These are phyloP conservation scores for Schizopygopsis pylzovi DNA, from an alignment of 2,797 vertebrate genomes.

Conservation along the genomic window DNA sequence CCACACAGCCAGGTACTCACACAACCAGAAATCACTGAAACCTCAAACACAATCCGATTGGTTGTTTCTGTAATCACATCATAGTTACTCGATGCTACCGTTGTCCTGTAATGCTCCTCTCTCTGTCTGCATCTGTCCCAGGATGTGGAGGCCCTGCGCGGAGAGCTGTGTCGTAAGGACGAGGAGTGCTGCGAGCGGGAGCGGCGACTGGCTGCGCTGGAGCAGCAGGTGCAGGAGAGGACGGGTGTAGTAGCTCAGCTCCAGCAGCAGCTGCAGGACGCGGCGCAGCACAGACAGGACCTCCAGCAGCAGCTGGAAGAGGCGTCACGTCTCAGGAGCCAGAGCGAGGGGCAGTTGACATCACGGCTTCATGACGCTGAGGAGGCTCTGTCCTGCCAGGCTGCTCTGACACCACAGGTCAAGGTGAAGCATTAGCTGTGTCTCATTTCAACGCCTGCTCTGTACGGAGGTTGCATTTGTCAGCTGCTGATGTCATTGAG, in stretches of 20 bases:
- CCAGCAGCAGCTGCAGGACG: constrained; percentile 83
- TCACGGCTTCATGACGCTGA: constrained; percentile 83
- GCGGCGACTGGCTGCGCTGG: constrained; percentile 78
- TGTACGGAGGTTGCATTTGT: background rate
- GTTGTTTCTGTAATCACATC: background rate
- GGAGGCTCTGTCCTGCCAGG: constrained; percentile 81
- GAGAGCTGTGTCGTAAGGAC: constrained; percentile 80
- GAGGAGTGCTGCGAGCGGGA: constrained; percentile 79
- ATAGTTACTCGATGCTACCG: background rate
- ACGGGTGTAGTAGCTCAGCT: constrained; percentile 78
- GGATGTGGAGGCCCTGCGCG: constrained; percentile 72
- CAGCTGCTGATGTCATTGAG: background rate
- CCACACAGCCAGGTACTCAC: constrained; percentile 80
- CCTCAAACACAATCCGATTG: background rate
- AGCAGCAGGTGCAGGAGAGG: constrained; percentile 87
- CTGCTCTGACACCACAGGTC: constrained; percentile 78
- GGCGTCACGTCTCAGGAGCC: constrained; percentile 75
- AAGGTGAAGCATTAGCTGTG: constrained; percentile 74
- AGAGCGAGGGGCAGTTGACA: constrained; percentile 82
- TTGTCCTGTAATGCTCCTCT: background rate
- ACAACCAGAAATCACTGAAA: background rate
- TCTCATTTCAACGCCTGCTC: background rate
- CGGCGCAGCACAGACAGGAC: constrained; percentile 78
- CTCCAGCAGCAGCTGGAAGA: constrained; percentile 83
- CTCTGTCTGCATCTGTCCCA: constrained; percentile 29